Evolutionary conservation across 1,140 invertebrate genomes (phyloP).

Genomic region (Anoplophora glabripennis): DNA sequence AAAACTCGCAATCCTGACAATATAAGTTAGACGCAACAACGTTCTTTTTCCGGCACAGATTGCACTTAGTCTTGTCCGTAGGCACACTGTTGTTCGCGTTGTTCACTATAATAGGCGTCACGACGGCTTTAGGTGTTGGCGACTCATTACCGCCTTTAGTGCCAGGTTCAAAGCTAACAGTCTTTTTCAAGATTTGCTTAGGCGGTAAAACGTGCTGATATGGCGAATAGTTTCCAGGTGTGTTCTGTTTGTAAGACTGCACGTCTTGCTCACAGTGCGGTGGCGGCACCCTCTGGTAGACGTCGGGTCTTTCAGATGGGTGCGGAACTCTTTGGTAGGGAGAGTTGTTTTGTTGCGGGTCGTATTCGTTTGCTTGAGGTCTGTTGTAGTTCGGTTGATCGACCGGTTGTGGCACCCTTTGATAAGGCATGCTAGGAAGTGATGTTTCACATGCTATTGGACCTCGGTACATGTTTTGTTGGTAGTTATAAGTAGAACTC

Average conservation of each 20-base stretch:
- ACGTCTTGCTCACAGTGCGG: slow-evolving; percentile 33
- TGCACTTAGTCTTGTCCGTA: slow-evolving; percentile 60
- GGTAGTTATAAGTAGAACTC: slow-evolving; percentile 27
- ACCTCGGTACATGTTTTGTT: slow-evolving; percentile 14
- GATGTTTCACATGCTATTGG: slow-evolving; percentile 2
- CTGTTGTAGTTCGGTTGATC: too few species aligned
- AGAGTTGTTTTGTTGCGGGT: slow-evolving; percentile 5
- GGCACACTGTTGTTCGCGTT: slow-evolving; percentile 41
- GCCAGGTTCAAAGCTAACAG: slow-evolving; percentile 64
- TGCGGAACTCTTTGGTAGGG: slow-evolving; percentile 42
- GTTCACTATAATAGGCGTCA: slow-evolving; percentile 51
- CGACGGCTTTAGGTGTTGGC: slow-evolving; percentile 48
- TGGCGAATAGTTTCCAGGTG: slow-evolving; percentile 29
- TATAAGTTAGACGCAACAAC: slow-evolving; percentile 73
- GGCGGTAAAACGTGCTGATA: slow-evolving; percentile 39
- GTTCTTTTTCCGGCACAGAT: slow-evolving; percentile 80
- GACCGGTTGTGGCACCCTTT: slow-evolving; percentile 34
- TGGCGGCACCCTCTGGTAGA: slow-evolving; percentile 38
- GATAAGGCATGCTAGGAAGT: slow-evolving; percentile 28
- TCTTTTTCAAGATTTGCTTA: slow-evolving; percentile 60
- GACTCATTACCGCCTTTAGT: slow-evolving; percentile 60
- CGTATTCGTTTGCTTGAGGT: too few species aligned
- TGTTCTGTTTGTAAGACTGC: slow-evolving; percentile 14
- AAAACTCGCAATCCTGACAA: slow-evolving; percentile 87
- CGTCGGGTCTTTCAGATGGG: slow-evolving; percentile 5